Evolutionary conservation across 2,888 invertebrate genomes (phyloP).

Genomic region (Diaphora mendica): DNA sequence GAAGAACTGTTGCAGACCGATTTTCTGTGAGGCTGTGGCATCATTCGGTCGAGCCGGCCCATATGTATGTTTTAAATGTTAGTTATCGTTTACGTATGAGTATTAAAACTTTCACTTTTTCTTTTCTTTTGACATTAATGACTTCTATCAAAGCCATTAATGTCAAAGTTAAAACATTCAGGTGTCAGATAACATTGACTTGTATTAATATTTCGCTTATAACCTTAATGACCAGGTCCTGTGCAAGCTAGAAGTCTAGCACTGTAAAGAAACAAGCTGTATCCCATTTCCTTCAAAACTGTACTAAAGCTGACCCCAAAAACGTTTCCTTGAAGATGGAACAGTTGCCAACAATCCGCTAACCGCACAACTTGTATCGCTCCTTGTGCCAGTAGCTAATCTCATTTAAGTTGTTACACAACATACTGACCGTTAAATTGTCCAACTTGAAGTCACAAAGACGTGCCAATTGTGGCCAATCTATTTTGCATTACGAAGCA

Average conservation of each 20-base stretch:
- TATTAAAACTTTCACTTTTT: not conserved
- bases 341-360: not conserved
- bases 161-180: not conserved
- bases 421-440: constrained; percentile 26
- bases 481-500: constrained; percentile 15
- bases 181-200: not conserved
- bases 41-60: no score
- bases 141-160: no score
- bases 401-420: constrained; percentile 40
- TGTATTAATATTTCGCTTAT: no score
- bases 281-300: not conserved
- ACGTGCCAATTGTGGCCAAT: constrained; percentile 11
- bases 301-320: not conserved
- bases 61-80: no score
- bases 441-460: constrained; percentile 6
- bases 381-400: constrained; percentile 29
- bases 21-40: no score
- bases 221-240: not conserved
- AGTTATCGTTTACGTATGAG: no score
- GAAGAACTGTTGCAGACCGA: no score
- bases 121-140: no score
- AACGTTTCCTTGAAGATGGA: not conserved
- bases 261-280: not conserved
- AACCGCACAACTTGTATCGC: constrained; percentile 28
- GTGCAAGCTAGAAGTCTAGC: not conserved